Evolutionary conservation across 2,797 vertebrate genomes (phyloP), one percentile per base, ranked within the genome.

Genomic region (Balearica regulorum): DNA sequence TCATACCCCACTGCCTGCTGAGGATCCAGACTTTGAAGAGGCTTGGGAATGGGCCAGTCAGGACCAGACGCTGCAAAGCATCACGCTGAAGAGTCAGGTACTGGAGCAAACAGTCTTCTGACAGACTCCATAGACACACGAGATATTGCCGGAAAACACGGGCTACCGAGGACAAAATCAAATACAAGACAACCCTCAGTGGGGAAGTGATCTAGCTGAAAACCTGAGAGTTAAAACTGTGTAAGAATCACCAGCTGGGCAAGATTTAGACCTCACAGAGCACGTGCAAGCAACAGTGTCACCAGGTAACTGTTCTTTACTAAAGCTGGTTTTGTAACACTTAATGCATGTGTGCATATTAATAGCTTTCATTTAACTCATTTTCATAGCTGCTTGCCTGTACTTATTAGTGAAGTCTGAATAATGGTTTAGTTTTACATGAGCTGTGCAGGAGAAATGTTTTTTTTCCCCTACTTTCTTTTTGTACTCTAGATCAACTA

Each of bases 231-330:
- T 55, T 80, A 85, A 66, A 93, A 75, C 29, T 37, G 31, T 55
- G 41, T 24, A 62, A 78, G 49, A 88, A 89, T 83, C 5, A 9
- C 51, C 72, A 86, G 22, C 62, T 19, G 69, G 44, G 70, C 31
- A 43, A 79, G 62, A 73, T 57, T 71, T 81, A 78, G 57, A 84
- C n/a, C 51, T 48, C 83, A 53, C 12, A 39, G 12, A 9, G 29
- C 62, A 72, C 1, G 1, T 51, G 60, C 55, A 93, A 79, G 33
- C 77, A 77, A 54, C 84, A 82, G 65, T 15, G 46, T 93, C 73
- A 90, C 57, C 66, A 87, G 41, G 83, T 95, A 96, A 95, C 89
- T 84, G 89, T 84, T 96, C 91, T 69, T 76, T 20, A 90, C 24
- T 17, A 43, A 86, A 87, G 81, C 78, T 76, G 62, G 46, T 94